Percentiles rank a stretch among this genome's conserved stretches.
These are phyloP conservation scores for Alsophila aescularia DNA, from an alignment of 2,888 invertebrate genomes.

Conservation along the genomic window DNA sequence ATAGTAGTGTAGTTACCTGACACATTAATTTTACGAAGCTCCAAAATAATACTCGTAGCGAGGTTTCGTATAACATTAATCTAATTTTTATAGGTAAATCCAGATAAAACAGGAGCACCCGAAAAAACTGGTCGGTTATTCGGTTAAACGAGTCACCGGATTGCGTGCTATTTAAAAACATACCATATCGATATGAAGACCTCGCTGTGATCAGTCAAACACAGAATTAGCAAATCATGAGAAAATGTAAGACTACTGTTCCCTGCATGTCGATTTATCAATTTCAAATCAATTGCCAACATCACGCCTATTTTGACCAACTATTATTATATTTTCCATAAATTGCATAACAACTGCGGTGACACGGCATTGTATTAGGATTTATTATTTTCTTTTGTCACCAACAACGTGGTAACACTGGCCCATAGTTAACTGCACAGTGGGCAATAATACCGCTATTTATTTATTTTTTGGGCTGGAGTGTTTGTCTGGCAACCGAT, in stretches of 20 bases:
- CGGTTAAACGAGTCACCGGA: no score
- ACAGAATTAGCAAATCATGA: constrained; percentile 1
- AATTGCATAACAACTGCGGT: constrained; percentile 80
- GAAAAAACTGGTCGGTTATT: no score
- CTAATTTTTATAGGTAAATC: no score
- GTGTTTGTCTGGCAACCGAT: constrained; percentile 51
- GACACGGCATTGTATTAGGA: constrained; percentile 70
- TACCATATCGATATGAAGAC: no score
- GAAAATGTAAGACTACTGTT: not conserved
- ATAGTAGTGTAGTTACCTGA: no score
- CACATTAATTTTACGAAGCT: no score
- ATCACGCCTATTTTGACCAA: constrained; percentile 53
- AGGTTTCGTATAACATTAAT: no score
- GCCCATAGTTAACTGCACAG: constrained; percentile 57
- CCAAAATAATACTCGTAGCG: no score
- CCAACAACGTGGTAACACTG: constrained; percentile 57
- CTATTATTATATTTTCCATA: constrained; percentile 59
- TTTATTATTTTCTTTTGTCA: constrained; percentile 78
- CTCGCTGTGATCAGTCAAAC: no score
- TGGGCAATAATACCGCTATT: constrained; percentile 61
- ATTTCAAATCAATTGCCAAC: constrained; percentile 29
- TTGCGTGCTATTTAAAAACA: no score
- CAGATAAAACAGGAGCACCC: no score
- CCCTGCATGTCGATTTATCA: constrained; percentile 8
- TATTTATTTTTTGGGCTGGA: constrained; percentile 71